Base-by-base conservation (phyloP, 2,888 invertebrate genomes). In the Drosophila paranaensis region DNA sequence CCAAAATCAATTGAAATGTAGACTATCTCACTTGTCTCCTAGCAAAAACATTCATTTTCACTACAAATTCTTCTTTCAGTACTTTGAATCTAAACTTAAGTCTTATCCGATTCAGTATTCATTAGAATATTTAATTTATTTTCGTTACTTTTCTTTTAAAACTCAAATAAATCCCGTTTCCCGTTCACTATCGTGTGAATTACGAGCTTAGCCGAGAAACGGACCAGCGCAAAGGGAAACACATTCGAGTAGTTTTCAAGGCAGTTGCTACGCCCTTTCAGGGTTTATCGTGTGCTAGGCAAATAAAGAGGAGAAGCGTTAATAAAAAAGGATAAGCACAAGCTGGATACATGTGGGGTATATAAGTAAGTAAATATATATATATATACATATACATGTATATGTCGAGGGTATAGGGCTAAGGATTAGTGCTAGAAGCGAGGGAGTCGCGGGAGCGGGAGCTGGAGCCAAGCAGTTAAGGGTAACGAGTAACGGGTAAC, bases 371-470 rank as follows among this genome's bases (percentile, higher is more conserved):
- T 10, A 57, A 11, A 60, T 9, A 10, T 27, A 42, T 9, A 30
- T 13, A 30, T 5, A 51, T 20, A 54, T 2, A 40, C 14, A 63
- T 56, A 27, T 43, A 20, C 20, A 39, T 16, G 14, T n/a, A 35
- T n/a, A 45, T 25, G n/a, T 20, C 50, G 43, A 30, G 46, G 37
- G 35, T 35, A 35, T 35, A 56, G 60, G 61, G n/a, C 10, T 39
- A 20, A 4, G 51, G 51, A 51, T 37, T 51, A 51, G 42, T 42
- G 54, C 13, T 57, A 8, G 37, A 11, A 14, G 42, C 14, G 11
- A 20, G 35, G 40, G 9, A 25, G 61, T 10, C 62, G 64, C 66
- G 51, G 70, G 79, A 5, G 45, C 39, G 16, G 70, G 79, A 5
- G 45, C 39, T 14, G 33, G 8, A 51, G 27, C 10, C 43, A 37